These are phyloP conservation scores for Columba janthina DNA, from an alignment of 2,113 vertebrate species.

Conservation along the genomic window DNA sequence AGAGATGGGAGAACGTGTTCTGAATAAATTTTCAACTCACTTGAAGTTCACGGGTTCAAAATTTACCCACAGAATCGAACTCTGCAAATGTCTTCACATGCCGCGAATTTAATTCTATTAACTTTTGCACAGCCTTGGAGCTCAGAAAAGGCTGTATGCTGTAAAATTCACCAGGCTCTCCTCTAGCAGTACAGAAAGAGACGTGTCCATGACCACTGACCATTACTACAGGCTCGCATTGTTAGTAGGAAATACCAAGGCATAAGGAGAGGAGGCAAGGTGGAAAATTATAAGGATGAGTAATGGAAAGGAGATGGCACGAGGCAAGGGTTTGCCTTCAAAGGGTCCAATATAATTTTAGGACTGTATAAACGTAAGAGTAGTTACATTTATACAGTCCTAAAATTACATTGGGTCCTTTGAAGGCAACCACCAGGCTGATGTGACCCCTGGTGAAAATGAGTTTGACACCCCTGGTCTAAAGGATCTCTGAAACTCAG, in stretches of 20 bases:
- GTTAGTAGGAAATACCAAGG: neutral
- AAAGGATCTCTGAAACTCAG: neutral
- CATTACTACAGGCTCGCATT: neutral
- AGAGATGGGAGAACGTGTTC: conserved; percentile 53
- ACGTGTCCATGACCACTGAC: neutral
- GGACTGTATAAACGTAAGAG: too few species aligned
- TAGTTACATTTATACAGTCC: too few species aligned
- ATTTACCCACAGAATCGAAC: conserved; percentile 37
- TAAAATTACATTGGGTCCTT: too few species aligned
- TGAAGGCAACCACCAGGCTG: too few species aligned
- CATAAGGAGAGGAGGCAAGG: neutral
- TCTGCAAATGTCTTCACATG: conserved; percentile 51
- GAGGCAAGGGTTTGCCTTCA: neutral
- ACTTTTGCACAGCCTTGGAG: neutral
- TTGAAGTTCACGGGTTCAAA: conserved; percentile 68
- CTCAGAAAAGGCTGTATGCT: neutral
- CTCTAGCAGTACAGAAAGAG: neutral
- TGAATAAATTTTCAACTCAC: conserved; percentile 68
- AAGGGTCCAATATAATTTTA: too few species aligned
- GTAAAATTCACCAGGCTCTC: neutral
- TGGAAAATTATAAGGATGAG: neutral
- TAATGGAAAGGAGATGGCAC: neutral
- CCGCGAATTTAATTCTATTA: conserved; percentile 4
- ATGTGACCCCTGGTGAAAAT: too few species aligned
- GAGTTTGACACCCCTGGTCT: neutral